Conservation (phyloP, 2,113 vertebrate genomes). For the Pangasianodon hypophthalmus region DNA sequence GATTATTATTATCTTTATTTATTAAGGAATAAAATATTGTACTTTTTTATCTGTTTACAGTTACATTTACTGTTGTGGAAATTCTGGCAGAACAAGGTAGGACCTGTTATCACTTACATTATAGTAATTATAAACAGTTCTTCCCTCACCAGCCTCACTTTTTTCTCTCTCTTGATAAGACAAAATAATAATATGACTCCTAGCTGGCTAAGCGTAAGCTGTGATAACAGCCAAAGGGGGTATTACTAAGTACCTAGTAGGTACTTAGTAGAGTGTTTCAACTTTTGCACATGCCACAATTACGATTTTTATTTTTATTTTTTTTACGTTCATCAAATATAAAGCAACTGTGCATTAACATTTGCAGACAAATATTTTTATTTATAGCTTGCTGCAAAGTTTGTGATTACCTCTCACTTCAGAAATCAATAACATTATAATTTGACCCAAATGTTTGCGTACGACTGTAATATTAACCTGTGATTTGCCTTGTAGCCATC, state of each 20-base stretch:
- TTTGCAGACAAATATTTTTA: neutral
- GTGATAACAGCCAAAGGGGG: no score
- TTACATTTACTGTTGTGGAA: neutral
- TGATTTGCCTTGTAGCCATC: neutral
- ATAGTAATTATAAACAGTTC: no score
- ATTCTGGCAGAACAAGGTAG: neutral
- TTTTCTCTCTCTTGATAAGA: neutral
- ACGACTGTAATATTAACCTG: neutral
- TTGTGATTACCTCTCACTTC: neutral
- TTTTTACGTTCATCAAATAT: neutral
- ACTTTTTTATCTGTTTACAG: neutral
- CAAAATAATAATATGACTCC: neutral
- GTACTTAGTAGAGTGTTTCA: neutral
- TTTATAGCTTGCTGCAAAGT: neutral
- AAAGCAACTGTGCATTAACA: neutral
- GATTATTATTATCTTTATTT: neutral
- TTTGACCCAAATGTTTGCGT: neutral
- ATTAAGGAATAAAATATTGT: no score
- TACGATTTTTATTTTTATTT: neutral
- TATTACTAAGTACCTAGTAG: neutral
- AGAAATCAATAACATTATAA: neutral
- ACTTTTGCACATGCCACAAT: neutral
- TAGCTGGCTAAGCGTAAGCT: neutral
- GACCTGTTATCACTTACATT: neutral
- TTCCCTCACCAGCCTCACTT: neutral